phyloP scores from a whole-genome alignment of 2,113 vertebrate species.

The Chroicocephalus ridibundus region DNA sequence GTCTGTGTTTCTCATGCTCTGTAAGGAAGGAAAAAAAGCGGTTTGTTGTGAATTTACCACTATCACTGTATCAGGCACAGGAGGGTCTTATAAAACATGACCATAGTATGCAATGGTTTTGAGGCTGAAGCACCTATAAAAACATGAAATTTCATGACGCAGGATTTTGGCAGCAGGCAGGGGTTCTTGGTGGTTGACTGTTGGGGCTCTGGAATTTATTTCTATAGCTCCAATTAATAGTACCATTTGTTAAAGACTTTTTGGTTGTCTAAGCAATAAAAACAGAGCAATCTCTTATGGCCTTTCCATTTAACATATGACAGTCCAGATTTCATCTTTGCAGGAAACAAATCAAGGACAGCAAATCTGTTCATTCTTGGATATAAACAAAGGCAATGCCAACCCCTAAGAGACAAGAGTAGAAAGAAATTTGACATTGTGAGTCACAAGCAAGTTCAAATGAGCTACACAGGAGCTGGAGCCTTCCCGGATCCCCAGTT shows the following conservation, averaged over 20 bases:
- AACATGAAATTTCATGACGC: not conserved
- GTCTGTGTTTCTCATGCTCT: slow-evolving; percentile 94
- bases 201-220: not conserved
- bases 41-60: not conserved
- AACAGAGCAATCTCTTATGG: not conserved
- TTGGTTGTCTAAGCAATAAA: not conserved
- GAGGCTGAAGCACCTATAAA: not conserved
- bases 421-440: not conserved
- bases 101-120: not conserved
- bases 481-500: not conserved
- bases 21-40: not conserved
- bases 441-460: not conserved
- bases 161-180: not conserved
- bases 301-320: not conserved
- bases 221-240: not conserved
- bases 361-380: not conserved
- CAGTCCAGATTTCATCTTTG: not conserved
- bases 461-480: not conserved
- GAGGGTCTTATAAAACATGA: not conserved
- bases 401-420: not conserved
- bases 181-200: not conserved
- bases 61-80: not conserved
- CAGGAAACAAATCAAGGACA: not conserved
- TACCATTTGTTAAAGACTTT: not conserved
- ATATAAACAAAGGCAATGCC: not conserved